These are phyloP conservation scores for Enteromius afrohamiltoni DNA, from an alignment of 2,797 vertebrate genomes.

Conservation along the genomic window DNA sequence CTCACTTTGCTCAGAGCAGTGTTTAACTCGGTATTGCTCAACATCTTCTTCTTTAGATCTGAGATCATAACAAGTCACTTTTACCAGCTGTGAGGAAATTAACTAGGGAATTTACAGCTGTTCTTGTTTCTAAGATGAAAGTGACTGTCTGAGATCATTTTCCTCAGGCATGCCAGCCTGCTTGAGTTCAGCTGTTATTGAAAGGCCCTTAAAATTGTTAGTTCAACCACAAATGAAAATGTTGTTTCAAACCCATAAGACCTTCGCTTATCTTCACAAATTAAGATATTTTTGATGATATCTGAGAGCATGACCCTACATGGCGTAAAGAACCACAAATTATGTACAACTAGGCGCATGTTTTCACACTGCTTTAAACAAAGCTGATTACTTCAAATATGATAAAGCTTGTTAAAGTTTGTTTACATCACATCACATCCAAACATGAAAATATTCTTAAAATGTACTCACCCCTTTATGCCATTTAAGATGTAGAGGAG, in stretches of 20 bases:
- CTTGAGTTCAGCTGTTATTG: background rate
- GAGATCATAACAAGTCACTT: background rate
- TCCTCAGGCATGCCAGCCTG: background rate
- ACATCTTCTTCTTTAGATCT: background rate
- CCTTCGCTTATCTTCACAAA: no score
- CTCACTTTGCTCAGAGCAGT: background rate
- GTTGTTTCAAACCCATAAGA: no score
- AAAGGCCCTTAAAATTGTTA: background rate
- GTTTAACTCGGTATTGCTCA: background rate
- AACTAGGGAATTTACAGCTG: slow-evolving; percentile 8
- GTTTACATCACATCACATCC: no score
- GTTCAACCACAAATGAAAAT: no score
- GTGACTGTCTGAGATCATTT: background rate
- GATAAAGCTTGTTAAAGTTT: no score
- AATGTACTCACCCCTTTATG: background rate
- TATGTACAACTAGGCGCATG: no score
- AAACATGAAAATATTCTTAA: background rate
- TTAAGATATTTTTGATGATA: no score
- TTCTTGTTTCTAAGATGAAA: background rate
- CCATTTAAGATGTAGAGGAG: background rate
- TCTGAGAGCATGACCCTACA: no score
- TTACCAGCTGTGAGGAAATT: slow-evolving; percentile 18
- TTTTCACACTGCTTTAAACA: no score
- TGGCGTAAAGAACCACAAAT: no score
- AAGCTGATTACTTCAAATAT: no score